Evolutionary conservation across 2,797 vertebrate species (phyloP).

Genomic region (Bovichtus diacanthus): DNA sequence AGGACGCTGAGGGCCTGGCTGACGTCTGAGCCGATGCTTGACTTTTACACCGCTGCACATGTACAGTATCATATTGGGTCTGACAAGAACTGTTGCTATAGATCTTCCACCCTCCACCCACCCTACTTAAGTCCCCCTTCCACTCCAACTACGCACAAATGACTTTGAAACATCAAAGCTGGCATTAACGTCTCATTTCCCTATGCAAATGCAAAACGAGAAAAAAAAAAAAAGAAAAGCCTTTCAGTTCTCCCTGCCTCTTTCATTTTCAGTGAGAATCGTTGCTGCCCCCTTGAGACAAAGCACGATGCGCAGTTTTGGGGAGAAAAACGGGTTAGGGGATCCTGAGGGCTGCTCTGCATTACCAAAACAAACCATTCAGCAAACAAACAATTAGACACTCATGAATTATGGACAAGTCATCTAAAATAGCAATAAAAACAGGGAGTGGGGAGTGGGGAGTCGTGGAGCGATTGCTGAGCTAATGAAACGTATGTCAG

Average conservation of each 20-base stretch:
- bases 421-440: slow-evolving; percentile 78
- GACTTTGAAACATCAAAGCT: slow-evolving; percentile 78
- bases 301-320: slow-evolving; percentile 72
- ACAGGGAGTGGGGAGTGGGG: slow-evolving; percentile 69
- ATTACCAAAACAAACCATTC: slow-evolving; percentile 87
- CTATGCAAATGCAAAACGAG: slow-evolving; percentile 73
- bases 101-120: slow-evolving; percentile 46
- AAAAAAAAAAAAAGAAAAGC: slow-evolving; percentile 30
- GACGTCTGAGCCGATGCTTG: slow-evolving; percentile 31
- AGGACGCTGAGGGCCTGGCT: slow-evolving; percentile 31
- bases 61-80: slow-evolving; percentile 26
- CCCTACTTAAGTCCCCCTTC: slow-evolving; percentile 48
- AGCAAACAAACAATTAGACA: slow-evolving; percentile 87
- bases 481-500: slow-evolving; percentile 70
- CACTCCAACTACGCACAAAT: slow-evolving; percentile 60
- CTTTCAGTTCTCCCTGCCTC: slow-evolving; percentile 60
- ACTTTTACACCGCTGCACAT: slow-evolving; percentile 45
- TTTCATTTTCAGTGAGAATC: slow-evolving; percentile 76
- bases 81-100: slow-evolving; percentile 48
- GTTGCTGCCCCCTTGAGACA: slow-evolving; percentile 76
- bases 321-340: slow-evolving; percentile 68
- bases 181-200: slow-evolving; percentile 75
- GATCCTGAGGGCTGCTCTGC: slow-evolving; percentile 77
- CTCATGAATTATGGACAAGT: slow-evolving; percentile 86
- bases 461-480: slow-evolving; percentile 66